Percentiles rank a stretch among this genome's conserved stretches.
These are phyloP conservation scores for Crossaster papposus DNA, from an alignment of 53 echinoderm and acorn worm species.

Conservation along the genomic window DNA sequence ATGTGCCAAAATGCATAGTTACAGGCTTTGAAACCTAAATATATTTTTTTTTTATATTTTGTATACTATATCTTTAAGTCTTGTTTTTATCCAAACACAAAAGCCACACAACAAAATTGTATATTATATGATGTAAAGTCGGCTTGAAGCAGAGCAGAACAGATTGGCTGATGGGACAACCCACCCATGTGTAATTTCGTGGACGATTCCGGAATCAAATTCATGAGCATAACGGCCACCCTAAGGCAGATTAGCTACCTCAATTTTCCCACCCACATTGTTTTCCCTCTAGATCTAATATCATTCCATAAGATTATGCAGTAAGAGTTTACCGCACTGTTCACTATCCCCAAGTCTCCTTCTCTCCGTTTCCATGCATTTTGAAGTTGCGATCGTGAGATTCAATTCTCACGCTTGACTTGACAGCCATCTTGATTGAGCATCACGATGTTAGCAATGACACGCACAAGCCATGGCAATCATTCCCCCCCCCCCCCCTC, in stretches of 20 bases:
- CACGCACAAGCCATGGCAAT: not conserved
- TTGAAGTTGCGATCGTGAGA: not conserved
- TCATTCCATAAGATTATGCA: not conserved
- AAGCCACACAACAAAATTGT: not conserved
- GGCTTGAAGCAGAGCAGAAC: not conserved
- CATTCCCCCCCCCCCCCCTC: no score
- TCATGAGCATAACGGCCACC: not conserved
- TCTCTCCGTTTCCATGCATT: not conserved
- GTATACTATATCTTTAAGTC: not conserved
- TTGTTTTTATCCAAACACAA: not conserved
- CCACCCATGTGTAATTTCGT: not conserved
- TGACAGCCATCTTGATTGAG: not conserved
- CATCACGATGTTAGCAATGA: not conserved
- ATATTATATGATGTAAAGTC: not conserved
- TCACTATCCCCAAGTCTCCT: not conserved
- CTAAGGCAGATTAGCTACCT: not conserved
- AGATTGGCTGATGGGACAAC: not conserved
- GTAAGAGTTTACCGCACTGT: not conserved
- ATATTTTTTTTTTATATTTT: no score
- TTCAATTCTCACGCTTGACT: conserved; percentile 16
- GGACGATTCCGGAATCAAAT: not conserved
- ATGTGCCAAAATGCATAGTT: no score
- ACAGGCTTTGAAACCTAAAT: no score
- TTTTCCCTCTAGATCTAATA: not conserved
- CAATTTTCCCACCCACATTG: not conserved